Evolutionary conservation across 2,113 vertebrate genomes (phyloP), one percentile per base, ranked within the genome.

Genomic region (Emydura subglobosa): DNA sequence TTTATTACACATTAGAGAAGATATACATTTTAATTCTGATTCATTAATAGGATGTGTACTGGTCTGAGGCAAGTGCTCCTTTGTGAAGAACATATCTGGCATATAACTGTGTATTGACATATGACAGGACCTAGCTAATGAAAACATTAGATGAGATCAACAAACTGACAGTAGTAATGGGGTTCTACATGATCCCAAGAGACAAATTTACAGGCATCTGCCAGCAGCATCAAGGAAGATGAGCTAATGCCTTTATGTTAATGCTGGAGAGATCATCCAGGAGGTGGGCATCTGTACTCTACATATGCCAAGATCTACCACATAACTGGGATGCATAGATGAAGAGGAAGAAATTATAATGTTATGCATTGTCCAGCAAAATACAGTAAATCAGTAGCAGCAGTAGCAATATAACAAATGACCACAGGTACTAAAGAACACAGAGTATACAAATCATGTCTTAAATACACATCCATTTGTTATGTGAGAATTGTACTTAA

Each of bases 21-120:
- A 2, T 92, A 83, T 79, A 84, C 84, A 86, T 95, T 83, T 95
- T 88, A 89, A 22, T 47, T 97, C 94, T 93, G 51, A 89, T 94
- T 95, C 51, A 94, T 50, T 94, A 97, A 72, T 4, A 92, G 95
- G 4, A 2, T 0, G 1, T 92, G 16, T 82, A 92, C 44, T n/a
- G 51, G 50, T 53, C 49, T 79, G 94, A 91, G 44, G 91, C 47
- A 79, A 57, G 44, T 86, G 89, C 86, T 25, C 10, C 19, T 85
- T 83, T 31, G n/a, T 82, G 42, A 87, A 0, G 3, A 87, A 76
- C 81, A 91, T 92, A 54, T 86, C 27, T 83, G 59, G 5, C 3
- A 34, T 68, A 79, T 25, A 44, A 44, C 42, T 27, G 22, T 44
- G 6, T 76, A 78, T 7, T 68, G 85, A 87, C 5, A 74, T 68